Base-by-base conservation (phyloP, 2,797 vertebrate species). In the Fistularia commersonii region DNA sequence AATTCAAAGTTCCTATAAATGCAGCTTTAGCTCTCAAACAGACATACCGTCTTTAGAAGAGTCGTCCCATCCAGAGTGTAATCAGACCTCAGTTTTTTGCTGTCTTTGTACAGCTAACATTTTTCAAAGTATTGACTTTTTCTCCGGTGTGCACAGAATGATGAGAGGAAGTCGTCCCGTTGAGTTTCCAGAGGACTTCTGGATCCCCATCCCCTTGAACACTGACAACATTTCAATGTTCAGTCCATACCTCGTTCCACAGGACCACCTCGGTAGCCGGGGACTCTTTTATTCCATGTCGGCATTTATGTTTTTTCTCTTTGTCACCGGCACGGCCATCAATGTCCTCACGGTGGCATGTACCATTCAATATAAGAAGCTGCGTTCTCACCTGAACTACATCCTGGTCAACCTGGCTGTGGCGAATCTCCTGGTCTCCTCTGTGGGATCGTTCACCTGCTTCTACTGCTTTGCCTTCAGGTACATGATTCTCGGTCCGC, bases 311-410 rank as follows among this genome's bases (percentile, higher is more conserved):
- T 78, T 89, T 9, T 6, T 83, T 14, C 59, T 92, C 8, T 76
- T 90, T 39, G 47, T 74, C 1, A 9, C 44, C 0, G 90, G 91
- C 0, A 63, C 87, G 0, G 14, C 48, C 44, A 86, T 93, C 74
- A 93, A 92, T 45, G 0, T 32, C 1, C 66, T 93, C 11, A 93
- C 92, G 41, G 54, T 93, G 3, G 53, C 65, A 32, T 91, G 90
- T 70, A 91, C 91, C 11, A 15, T 76, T 68, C 71, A 87, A 47
- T 88, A 86, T 74, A 92, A 91, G 82, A 93, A 93, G 79, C 84
- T 93, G 2, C 71, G 88, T 7, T 90, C 90, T 11, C 90, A 91
- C 48, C 88, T 93, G 45, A 93, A 91, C 88, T 92, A 91, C 86
- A 92, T 93, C 84, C 80, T 93, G 58, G 85, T 92, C 32, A 93